Base-by-base conservation (phyloP, 2,113 vertebrate genomes). In the Triplophysa tibetana region DNA sequence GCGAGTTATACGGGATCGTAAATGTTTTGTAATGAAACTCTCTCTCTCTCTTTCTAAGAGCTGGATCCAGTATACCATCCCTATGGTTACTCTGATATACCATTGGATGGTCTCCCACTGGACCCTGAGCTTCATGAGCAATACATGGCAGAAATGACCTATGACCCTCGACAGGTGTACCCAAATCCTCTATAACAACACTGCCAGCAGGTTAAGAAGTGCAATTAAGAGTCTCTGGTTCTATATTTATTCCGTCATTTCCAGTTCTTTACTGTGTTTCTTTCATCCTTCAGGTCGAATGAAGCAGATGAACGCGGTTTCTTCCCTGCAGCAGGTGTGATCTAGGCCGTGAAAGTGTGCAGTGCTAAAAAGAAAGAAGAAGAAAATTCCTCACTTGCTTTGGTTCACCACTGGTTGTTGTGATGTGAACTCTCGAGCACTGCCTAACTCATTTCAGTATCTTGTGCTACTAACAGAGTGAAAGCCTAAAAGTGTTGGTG, bases 161-260 rank as follows among this genome's bases (percentile, higher is more conserved):
- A 88, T 14, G 90, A 92, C 86, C 87, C 87, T 58, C 84, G 92
- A 85, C 90, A 90, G 79, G 77, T 87, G 70, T 92, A 89, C 85
- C 89, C 90, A n/a, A 90, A 91, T 65, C 90, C 90, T 0, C 91
- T 92, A 79, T 92, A 88, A 84, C 81, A 83, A 41, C 65, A 38
- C 75, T 45, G 33, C 29, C 29, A 56, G 48, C 60, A 81, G 80
- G 80, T 81, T 50, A 68, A 12, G 2, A 65, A 7, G 4, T 29
- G 68, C n/a, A 61, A 0, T 68, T 24, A 24, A 64, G 5, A 16
- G 24, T 33, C 48, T 70, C 69, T 56, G 33, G 50, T 38, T 50
- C 8, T n/a, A 48, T 14, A 70, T n/a, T 67, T 14, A 16, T 41
- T 69, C 8, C 4, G 23, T 23, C 48, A 50, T 33, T 21, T 54